phyloP scores from a whole-genome alignment of 2,797 vertebrate genomes.

The Linurgus olivaceus region DNA sequence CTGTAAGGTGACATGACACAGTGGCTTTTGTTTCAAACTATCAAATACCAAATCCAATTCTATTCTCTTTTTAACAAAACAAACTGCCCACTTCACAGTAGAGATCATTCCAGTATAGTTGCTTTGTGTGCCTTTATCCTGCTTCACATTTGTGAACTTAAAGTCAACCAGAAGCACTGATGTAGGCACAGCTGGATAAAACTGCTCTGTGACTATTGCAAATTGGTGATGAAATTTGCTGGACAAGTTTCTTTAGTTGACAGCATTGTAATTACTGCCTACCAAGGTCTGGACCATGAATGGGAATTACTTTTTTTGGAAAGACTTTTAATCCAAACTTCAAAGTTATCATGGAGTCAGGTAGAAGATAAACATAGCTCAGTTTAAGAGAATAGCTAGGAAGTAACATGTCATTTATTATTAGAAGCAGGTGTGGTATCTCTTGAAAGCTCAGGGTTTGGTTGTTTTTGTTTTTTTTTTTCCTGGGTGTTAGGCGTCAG shows the following conservation, averaged over 20 bases:
- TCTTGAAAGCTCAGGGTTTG: not conserved
- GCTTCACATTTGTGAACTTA: not conserved
- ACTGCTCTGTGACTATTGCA: not conserved
- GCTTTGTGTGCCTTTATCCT: not conserved
- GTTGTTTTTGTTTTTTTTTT: not conserved
- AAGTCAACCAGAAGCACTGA: not conserved
- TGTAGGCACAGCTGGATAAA: not conserved
- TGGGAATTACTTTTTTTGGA: not conserved
- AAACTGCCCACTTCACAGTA: not conserved
- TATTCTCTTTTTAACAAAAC: conserved; percentile 6
- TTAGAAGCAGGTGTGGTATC: conserved; percentile 26
- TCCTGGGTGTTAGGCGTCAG: not conserved
- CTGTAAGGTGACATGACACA: not conserved
- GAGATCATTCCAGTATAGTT: not conserved
- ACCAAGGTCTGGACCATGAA: not conserved
- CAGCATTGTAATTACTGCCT: not conserved
- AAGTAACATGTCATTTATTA: conserved; percentile 19
- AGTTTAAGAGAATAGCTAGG: not conserved
- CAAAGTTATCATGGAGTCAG: not conserved
- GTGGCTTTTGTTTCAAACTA: not conserved
- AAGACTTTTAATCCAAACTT: not conserved
- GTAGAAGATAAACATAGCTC: not conserved
- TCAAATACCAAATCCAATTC: not conserved
- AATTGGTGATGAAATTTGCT: not conserved
- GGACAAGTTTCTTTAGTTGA: not conserved